Conservation (phyloP, 2,888 invertebrate genomes). For the Dioctria rufipes region DNA sequence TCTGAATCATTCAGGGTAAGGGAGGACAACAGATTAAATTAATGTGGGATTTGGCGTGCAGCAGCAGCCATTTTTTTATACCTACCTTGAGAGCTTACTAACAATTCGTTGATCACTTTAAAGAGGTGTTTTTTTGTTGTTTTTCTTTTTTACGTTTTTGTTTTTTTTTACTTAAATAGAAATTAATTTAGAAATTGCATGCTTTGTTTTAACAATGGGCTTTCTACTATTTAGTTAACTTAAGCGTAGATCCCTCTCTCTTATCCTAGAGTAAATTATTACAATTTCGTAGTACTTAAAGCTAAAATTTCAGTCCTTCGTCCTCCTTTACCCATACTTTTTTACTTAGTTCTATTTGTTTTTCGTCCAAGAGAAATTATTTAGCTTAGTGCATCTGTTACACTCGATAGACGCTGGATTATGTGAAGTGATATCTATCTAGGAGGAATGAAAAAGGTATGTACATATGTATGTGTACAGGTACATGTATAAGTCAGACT, state of each 20-base stretch:
- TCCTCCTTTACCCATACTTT: neutral
- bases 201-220: neutral
- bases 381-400: neutral
- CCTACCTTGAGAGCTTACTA: neutral
- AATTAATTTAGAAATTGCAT: slow-evolving; percentile 45
- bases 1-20: no score
- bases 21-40: neutral
- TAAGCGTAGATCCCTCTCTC: neutral
- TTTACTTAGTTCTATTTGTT: neutral
- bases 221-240: neutral
- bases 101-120: slow-evolving; percentile 4
- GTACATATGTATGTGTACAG: no score
- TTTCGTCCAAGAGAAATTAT: neutral
- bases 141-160: no score
- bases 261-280: slow-evolving; percentile 4
- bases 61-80: neutral
- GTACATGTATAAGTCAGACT: neutral
- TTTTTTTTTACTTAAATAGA: slow-evolving; percentile 10
- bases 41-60: slow-evolving; percentile 12
- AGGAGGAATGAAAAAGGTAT: neutral
- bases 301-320: no score
- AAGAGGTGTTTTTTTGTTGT: neutral
- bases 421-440: slow-evolving; percentile 11
- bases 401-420: neutral
- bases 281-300: neutral